Percentiles rank a stretch among this genome's conserved stretches.
Conservation (phyloP, 2,888 invertebrate genomes). For the Eilema depressum region DNA sequence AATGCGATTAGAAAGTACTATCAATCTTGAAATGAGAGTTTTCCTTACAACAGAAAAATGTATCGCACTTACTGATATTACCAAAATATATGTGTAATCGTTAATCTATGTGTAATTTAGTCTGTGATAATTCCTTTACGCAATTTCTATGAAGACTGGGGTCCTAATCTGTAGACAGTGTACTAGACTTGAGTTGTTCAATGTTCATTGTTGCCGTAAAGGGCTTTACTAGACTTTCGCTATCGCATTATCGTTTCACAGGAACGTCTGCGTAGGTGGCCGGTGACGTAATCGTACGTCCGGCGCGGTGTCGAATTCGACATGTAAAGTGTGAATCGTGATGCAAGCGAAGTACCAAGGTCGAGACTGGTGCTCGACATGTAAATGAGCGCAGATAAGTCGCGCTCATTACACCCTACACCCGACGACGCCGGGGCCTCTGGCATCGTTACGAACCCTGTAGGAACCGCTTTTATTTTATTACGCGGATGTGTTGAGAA, state of each 20-base stretch:
- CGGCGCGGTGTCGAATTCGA: conserved; percentile 57
- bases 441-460: conserved; percentile 73
- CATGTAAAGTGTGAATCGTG: conserved; percentile 60
- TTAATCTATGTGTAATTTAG: neutral
- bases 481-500: conserved; percentile 78
- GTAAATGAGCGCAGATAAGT: conserved; percentile 84
- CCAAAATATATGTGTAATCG: neutral
- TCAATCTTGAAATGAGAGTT: neutral
- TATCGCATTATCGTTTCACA: conserved; percentile 51
- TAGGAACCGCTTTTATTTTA: conserved; percentile 78
- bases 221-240: conserved; percentile 56
- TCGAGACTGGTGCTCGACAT: conserved; percentile 80
- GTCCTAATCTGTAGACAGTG: conserved; percentile 16
- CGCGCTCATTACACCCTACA: conserved; percentile 80
- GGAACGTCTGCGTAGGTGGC: conserved; percentile 28
- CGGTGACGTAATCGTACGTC: conserved; percentile 62
- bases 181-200: conserved; percentile 32
- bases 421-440: conserved; percentile 70
- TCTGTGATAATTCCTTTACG: neutral
- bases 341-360: conserved; percentile 80
- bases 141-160: neutral
- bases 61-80: neutral
- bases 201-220: conserved; percentile 48
- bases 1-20: too few species aligned
- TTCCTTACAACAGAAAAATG: neutral